Base-by-base conservation (phyloP, 2,888 invertebrate genomes). In the Scrobipalpa atriplicella region DNA sequence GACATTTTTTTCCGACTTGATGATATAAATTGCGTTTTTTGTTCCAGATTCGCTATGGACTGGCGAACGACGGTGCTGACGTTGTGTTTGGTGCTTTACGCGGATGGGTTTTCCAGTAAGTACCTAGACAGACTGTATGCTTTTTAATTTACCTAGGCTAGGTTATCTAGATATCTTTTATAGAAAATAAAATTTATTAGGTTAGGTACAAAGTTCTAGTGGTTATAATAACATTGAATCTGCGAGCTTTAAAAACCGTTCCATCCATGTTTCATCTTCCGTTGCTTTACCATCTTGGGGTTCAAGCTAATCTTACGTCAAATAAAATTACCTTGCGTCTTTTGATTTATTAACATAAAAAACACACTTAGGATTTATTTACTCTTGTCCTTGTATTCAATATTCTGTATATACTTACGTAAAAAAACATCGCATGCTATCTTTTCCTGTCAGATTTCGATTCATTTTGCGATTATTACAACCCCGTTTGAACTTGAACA, bases 61-160 rank as follows among this genome's bases (percentile, higher is more conserved):
- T 92, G 93, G 93, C 79, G 81, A 68, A 84, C 86, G 66, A 80
- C 79, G 67, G 72, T 90, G 56, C 71, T 89, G 68, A 73, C 82
- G 68, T 79, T 89, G 66, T 80, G 84, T 19, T 71, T 89, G 70
- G 84, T 87, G 69, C 83, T 83, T 69, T 85, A 83, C 74, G 87
- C 84, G 72, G 88, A 90, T 75, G 92, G 91, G 70, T 93, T 79
- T 78, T 93, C 93, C 73, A 93, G 93, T 93, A 81, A 90, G 92
- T 58, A 29, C 2, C 2, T 38, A n/a, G 29, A 16, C 78, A n/a
- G n/a, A n/a, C n/a, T n/a, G n/a, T n/a, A n/a, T n/a, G n/a, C n/a
- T n/a, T n/a, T n/a, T n/a, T n/a, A n/a, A n/a, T n/a, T n/a, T n/a
- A n/a, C n/a, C n/a, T n/a, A n/a, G n/a, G n/a, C n/a, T n/a, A n/a